Conservation (phyloP, 2,797 vertebrate genomes). For the Cryptoprocta ferox region DNA sequence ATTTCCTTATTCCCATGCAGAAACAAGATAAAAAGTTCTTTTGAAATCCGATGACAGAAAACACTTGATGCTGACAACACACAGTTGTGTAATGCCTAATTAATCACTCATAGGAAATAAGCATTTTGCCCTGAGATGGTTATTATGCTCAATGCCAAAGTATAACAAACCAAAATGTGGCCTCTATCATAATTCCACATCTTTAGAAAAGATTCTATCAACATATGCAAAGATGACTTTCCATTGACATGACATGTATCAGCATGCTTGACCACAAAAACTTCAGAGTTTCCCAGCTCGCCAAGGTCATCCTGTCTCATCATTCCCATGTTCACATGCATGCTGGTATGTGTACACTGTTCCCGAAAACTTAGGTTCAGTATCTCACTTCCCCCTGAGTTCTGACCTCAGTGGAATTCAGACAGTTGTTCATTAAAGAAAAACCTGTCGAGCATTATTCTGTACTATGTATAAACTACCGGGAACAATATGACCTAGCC, state of each 20-base stretch:
- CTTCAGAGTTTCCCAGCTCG: background rate
- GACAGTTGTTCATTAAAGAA: slow-evolving; percentile 1
- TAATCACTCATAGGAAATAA: slow-evolving; percentile 85
- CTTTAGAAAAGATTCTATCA: background rate
- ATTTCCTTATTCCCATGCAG: slow-evolving; percentile 82
- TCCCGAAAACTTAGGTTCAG: background rate
- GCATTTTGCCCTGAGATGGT: slow-evolving; percentile 71
- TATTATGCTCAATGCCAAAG: slow-evolving; percentile 64
- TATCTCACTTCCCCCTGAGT: background rate
- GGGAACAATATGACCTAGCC: background rate
- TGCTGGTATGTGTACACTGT: background rate
- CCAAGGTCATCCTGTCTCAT: background rate
- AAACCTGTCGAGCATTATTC: background rate
- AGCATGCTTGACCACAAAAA: background rate
- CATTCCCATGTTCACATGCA: background rate
- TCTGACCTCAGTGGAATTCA: background rate
- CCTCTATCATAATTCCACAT: background rate
- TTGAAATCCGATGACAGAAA: slow-evolving; percentile 86
- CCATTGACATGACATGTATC: background rate
- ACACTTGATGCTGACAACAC: slow-evolving; percentile 83
- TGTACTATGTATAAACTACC: background rate
- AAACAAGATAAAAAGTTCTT: slow-evolving; percentile 86
- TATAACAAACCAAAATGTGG: slow-evolving; percentile 35
- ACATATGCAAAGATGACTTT: background rate
- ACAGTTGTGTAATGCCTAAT: slow-evolving; percentile 75